These are phyloP conservation scores for Pseudochirops cupreus DNA, from an alignment of 2,797 vertebrate genomes.

Conservation along the genomic window DNA sequence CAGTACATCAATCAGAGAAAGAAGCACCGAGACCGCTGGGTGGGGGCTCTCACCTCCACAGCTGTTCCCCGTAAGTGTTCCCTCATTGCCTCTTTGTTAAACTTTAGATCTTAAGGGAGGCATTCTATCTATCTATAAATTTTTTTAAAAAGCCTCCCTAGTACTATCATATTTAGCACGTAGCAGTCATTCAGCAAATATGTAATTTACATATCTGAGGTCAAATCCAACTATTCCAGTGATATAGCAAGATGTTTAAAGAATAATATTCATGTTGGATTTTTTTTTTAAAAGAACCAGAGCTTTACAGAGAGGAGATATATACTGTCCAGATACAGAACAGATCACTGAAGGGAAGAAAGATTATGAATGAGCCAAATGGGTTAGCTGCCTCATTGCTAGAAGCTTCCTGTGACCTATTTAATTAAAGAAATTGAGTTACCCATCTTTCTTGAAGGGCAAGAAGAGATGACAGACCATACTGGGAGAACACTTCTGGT, in stretches of 20 bases:
- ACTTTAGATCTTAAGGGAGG: not conserved
- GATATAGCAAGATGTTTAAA: slow-evolving; percentile 5
- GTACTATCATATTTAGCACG: not conserved
- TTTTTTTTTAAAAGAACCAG: not conserved
- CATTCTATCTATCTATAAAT: not conserved
- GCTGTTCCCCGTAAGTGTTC: slow-evolving; percentile 92
- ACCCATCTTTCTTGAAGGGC: slow-evolving; percentile 7
- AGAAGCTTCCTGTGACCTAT: slow-evolving; percentile 35
- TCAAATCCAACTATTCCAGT: slow-evolving; percentile 18
- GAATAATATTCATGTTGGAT: slow-evolving; percentile 2
- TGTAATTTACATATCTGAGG: slow-evolving; percentile 26
- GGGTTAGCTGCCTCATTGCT: not conserved
- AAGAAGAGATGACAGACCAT: not conserved
- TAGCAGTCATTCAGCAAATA: slow-evolving; percentile 34
- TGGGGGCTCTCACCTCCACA: slow-evolving; percentile 91
- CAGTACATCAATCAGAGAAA: slow-evolving; percentile 96
- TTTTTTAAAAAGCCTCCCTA: no score
- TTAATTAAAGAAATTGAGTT: slow-evolving; percentile 23
- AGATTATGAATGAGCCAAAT: slow-evolving; percentile 1
- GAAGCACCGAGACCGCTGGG: slow-evolving; percentile 94
- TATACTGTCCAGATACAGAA: slow-evolving; percentile 4
- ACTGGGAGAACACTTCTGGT: not conserved
- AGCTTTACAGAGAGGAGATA: not conserved
- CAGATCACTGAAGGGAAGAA: not conserved
- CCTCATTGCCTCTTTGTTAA: not conserved